These are phyloP conservation scores for Aricia agestis DNA, from an alignment of 1,140 invertebrate genomes.

Conservation along the genomic window DNA sequence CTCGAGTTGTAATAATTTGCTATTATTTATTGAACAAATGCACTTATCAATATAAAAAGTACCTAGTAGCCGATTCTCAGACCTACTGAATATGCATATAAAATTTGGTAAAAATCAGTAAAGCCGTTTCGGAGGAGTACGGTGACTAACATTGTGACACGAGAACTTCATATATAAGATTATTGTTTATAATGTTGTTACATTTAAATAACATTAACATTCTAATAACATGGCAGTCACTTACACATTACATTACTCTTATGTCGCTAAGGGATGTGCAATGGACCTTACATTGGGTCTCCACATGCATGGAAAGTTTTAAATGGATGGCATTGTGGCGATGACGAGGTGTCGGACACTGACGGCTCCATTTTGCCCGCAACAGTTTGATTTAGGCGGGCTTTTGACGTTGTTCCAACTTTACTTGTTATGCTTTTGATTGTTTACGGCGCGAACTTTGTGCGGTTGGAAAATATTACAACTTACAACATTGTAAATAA, in stretches of 20 bases:
- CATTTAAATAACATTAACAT: no score
- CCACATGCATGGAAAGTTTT: conserved; percentile 40
- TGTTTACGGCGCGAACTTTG: neutral
- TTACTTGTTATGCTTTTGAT: conserved; percentile 28
- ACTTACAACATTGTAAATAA: neutral
- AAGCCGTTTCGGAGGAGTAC: no score
- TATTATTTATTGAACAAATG: no score
- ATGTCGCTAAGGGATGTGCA: neutral
- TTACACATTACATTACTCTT: neutral
- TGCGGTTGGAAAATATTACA: neutral
- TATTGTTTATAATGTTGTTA: no score
- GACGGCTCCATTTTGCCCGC: conserved; percentile 51
- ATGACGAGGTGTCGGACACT: conserved; percentile 46
- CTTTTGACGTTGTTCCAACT: conserved; percentile 39
- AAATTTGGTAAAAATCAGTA: no score
- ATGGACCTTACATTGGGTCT: conserved; percentile 5
- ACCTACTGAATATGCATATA: no score
- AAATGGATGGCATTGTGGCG: conserved; percentile 44
- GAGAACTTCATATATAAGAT: no score
- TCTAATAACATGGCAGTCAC: no score
- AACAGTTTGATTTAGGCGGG: conserved; percentile 41
- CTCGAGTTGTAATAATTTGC: no score
- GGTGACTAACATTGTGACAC: no score
- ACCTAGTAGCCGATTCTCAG: no score
- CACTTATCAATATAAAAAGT: no score